These are phyloP conservation scores for Halichondria panicea DNA, from an alignment of 37 sponge, comb jelly and placozoan species.

Conservation along the genomic window DNA sequence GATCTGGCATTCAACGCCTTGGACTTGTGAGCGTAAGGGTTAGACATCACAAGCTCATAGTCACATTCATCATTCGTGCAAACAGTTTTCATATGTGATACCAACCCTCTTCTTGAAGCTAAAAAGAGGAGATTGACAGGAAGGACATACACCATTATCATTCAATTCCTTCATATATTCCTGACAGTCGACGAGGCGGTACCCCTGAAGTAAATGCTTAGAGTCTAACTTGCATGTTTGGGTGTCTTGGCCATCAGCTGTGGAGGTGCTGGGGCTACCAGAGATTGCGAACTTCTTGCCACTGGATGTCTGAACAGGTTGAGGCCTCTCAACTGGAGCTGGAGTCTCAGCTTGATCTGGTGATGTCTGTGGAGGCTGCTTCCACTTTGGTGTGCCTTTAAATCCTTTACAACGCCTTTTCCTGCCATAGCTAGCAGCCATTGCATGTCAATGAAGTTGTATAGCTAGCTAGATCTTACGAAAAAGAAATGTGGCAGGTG, in stretches of 20 bases:
- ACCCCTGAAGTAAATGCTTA: no score
- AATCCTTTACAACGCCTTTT: neutral
- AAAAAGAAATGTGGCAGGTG: no score
- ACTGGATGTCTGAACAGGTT: neutral
- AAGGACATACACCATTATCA: neutral
- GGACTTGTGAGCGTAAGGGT: constrained; percentile 4
- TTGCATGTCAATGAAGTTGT: no score
- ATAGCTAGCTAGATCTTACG: no score
- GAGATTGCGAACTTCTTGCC: constrained; percentile 11
- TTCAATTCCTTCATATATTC: neutral
- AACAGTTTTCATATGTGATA: neutral
- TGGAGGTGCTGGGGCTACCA: neutral
- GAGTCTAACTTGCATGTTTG: neutral
- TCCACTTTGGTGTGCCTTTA: neutral
- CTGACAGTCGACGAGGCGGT: constrained; percentile 1
- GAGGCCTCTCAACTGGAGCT: constrained; percentile 6
- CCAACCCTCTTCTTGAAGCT: neutral
- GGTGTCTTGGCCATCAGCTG: neutral
- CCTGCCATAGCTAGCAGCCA: no score
- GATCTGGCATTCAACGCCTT: constrained; percentile 17
- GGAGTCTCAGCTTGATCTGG: neutral
- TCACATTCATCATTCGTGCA: constrained; percentile 1
- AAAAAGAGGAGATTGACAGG: neutral
- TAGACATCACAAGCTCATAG: neutral
- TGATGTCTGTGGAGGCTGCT: neutral